Evolutionary conservation across 2,888 invertebrate genomes (phyloP).

Genomic region (Zaprionus obscuricornis): DNA sequence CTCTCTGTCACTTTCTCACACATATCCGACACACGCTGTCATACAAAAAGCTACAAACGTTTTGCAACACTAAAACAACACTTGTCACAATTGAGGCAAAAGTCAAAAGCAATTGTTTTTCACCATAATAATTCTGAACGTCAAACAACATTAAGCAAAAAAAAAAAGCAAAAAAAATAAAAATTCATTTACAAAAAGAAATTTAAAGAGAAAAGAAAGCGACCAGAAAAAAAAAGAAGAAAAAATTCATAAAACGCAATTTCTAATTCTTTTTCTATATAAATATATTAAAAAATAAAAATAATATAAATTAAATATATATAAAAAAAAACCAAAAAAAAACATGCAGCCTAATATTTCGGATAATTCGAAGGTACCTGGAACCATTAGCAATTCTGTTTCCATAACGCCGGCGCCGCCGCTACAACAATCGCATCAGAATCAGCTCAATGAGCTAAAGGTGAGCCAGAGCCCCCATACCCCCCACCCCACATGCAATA

Average conservation of each 20-base stretch:
- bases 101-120: conserved; percentile 26
- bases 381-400: conserved; percentile 83
- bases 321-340: conserved; percentile 17
- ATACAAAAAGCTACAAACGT: conserved; percentile 1
- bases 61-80: conserved; percentile 37
- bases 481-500: no score
- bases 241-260: conserved; percentile 20
- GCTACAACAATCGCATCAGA: conserved; percentile 72
- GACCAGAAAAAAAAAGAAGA: background rate
- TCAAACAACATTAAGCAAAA: background rate
- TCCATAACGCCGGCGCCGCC: conserved; percentile 84
- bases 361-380: conserved; percentile 84
- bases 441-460: conserved; percentile 81
- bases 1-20: background rate
- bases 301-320: conserved; percentile 1
- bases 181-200: no score
- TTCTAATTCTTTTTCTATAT: conserved; percentile 43
- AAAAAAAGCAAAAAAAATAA: background rate
- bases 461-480: no score
- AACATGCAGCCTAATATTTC: conserved; percentile 83
- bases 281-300: conserved; percentile 5
- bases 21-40: background rate
- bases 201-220: conserved; percentile 14
- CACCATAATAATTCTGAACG: conserved; percentile 20
- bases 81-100: conserved; percentile 21